Base-by-base conservation (phyloP, 2,888 invertebrate species). In the Dicyrtoma fusca region DNA sequence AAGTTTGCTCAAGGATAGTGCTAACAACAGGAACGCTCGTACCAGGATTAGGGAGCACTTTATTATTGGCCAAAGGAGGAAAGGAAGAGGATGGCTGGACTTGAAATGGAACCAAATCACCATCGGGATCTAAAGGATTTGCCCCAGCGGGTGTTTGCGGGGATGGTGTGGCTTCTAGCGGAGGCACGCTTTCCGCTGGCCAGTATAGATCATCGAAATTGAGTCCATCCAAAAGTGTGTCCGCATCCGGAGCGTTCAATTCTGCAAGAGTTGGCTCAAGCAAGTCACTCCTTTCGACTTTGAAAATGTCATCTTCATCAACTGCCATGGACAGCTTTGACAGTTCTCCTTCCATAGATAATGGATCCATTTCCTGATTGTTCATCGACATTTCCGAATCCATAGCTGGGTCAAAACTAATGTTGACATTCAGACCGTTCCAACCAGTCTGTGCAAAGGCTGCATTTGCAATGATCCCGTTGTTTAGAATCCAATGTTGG, bases 271-370 rank as follows among this genome's bases (percentile, higher is more conserved):
- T 93, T 0, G 93, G 91, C 83, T 92, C 89, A 81, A 94, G 91
- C 76, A 92, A 86, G 84, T 94, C 94, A 49, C 91, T 89, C 84
- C 93, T 92, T 83, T 94, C 94, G 63, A 93, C 92, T 87, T 92
- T 90, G 83, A 94, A 92, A 81, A 94, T 92, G 81, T 93, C 92
- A 82, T 94, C 94, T 81, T 94, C 93, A 82, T 94, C 93, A 1
- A 80, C 80, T 0, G 80, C 79, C 80, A 81, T 81, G 10, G 79
- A 79, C 23, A 81, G 70, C 62, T 81, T 81, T 26, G 79, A 79
- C 45, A 80, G 45, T 42, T 77, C 77, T n/a, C 79, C 77, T 53
- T 78, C 78, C 79, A 79, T 78, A 8, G 72, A 62, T 68, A 74
- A 65, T 10, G 75, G 69, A 51, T 78, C 77, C 26, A 76, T 53